Percentiles rank a stretch among this genome's conserved stretches.
These are phyloP conservation scores for Wiebesia pumilae DNA, from an alignment of 1,140 invertebrate species.

Conservation along the genomic window DNA sequence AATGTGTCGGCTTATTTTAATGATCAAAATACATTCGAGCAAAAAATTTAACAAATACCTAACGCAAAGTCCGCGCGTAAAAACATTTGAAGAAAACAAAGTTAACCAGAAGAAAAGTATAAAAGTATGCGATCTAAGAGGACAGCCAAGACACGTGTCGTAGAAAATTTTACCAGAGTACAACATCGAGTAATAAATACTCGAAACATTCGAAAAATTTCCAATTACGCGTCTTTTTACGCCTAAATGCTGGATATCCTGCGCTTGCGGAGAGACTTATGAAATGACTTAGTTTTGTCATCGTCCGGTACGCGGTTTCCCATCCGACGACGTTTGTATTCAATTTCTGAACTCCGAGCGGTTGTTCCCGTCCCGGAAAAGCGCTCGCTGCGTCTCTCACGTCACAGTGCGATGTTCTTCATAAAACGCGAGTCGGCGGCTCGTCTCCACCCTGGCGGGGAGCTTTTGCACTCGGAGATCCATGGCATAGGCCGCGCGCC, in stretches of 20 bases:
- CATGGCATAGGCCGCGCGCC: background rate
- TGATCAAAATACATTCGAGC: background rate
- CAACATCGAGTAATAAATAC: constrained; percentile 26
- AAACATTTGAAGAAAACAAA: background rate
- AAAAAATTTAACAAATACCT: background rate
- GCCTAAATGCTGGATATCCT: background rate
- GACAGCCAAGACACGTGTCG: background rate
- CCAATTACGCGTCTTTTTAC: constrained; percentile 40
- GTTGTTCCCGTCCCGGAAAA: background rate
- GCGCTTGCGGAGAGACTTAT: background rate
- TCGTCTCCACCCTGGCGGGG: background rate
- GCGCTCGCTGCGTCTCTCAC: background rate
- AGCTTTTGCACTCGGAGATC: constrained; percentile 14
- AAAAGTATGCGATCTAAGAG: background rate
- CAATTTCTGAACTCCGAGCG: constrained; percentile 16
- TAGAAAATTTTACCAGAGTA: background rate
- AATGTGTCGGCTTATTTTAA: background rate
- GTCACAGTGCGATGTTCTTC: background rate
- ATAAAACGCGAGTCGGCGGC: background rate
- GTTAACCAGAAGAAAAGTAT: background rate
- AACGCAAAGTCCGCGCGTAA: background rate
- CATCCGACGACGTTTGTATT: constrained; percentile 25
- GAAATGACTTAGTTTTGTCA: constrained; percentile 37
- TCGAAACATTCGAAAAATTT: constrained; percentile 28
- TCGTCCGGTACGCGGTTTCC: too few species aligned